Conservation (phyloP, 2,888 invertebrate genomes). For the Apoda limacodes region DNA sequence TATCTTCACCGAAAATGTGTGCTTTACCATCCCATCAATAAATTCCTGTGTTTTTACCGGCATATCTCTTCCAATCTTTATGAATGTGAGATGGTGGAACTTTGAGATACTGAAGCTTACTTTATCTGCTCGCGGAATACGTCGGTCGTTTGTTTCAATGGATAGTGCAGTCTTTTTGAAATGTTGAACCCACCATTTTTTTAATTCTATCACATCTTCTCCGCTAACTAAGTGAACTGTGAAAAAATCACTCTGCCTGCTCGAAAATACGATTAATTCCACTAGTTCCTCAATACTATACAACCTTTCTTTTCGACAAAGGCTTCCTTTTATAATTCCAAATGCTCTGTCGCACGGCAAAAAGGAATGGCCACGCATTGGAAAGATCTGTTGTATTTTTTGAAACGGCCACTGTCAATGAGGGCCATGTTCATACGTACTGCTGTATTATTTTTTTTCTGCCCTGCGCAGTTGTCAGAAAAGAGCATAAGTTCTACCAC, state of each 20-base stretch:
- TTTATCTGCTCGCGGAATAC: slow-evolving; percentile 6
- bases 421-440: slow-evolving; percentile 5
- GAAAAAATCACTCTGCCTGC: slow-evolving; percentile 11
- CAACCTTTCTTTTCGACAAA: slow-evolving; percentile 1
- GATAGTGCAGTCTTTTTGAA: slow-evolving; percentile 11
- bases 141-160: slow-evolving; percentile 8
- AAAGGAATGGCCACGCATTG: slow-evolving; percentile 3
- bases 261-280: slow-evolving; percentile 12
- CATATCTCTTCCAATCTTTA: slow-evolving; percentile 8
- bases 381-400: slow-evolving; percentile 3
- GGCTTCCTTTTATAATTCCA: slow-evolving; percentile 3
- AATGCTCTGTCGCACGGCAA: slow-evolving; percentile 2
- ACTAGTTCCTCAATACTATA: too few relatives aligned
- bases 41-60: slow-evolving; percentile 9
- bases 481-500: slow-evolving; percentile 5
- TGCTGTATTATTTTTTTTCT: slow-evolving; percentile 5
- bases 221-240: slow-evolving; percentile 8
- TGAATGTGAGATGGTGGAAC: slow-evolving; percentile 7
- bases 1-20: slow-evolving; percentile 8
- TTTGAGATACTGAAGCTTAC: slow-evolving; percentile 9
- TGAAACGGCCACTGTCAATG: slow-evolving; percentile 1
- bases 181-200: slow-evolving; percentile 9
- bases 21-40: too few relatives aligned
- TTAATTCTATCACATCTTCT: slow-evolving; percentile 6
- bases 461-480: slow-evolving; percentile 8